A percentile compares a stretch with the other conserved stretches of the same genome.
phyloP scores from a whole-genome alignment of 2,113 vertebrate species.

The Epinephelus fuscoguttatus region DNA sequence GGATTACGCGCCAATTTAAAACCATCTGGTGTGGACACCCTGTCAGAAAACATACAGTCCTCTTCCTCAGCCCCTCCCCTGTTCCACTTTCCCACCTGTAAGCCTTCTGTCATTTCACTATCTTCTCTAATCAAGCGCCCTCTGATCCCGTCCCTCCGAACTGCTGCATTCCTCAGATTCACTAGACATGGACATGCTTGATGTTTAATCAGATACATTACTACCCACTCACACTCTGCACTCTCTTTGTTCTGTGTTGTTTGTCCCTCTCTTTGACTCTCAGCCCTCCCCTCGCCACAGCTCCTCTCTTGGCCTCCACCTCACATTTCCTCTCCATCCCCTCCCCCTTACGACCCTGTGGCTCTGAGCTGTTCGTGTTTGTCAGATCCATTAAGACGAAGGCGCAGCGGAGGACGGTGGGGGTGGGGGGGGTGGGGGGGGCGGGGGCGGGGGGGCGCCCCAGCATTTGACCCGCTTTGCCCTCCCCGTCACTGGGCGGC shows the following conservation, averaged over 20 bases:
- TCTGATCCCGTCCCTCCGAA: conserved; percentile 15
- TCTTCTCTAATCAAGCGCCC: not conserved
- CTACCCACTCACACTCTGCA: conserved; percentile 37
- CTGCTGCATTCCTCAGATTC: conserved; percentile 35
- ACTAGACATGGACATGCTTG: conserved; percentile 24
- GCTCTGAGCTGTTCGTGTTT: conserved; percentile 59
- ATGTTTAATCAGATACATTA: conserved; percentile 66
- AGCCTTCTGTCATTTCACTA: not conserved
- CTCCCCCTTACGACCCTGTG: conserved; percentile 19
- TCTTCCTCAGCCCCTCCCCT: too few species aligned
- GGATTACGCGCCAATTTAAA: too few species aligned
- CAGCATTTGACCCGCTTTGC: conserved; percentile 66
- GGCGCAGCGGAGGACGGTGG: not conserved
- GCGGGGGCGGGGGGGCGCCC: not conserved
- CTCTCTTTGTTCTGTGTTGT: conserved; percentile 14
- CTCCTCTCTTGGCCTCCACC: conserved; percentile 24
- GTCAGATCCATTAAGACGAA: conserved; percentile 65
- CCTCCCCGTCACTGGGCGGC: conserved; percentile 54
- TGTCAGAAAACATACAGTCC: too few species aligned
- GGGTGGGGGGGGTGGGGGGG: not conserved
- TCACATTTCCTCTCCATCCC: conserved; percentile 1
- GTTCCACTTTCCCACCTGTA: not conserved
- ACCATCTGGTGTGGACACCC: too few species aligned
- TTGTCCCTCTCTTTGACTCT: conserved; percentile 3
- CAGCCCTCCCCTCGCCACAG: not conserved